phyloP scores from a whole-genome alignment of 2,113 vertebrate species.

The Periophthalmus modestus region DNA sequence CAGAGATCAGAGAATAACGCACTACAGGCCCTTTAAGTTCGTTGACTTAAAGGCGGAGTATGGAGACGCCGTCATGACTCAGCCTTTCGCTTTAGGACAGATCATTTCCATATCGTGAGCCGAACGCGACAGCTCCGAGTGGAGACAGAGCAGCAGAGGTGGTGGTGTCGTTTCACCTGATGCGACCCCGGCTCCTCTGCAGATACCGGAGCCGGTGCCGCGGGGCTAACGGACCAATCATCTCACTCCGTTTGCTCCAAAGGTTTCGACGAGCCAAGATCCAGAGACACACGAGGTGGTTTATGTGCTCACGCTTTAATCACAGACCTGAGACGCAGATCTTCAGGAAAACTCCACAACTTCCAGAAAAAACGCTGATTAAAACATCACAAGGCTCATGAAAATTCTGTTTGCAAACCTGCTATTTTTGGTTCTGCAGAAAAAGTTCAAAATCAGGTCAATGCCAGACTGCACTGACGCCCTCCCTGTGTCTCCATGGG shows the following conservation, averaged over 20 bases:
- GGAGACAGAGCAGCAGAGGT: slow-evolving; percentile 12
- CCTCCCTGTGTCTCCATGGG: too few relatives aligned
- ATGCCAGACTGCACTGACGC: too few relatives aligned
- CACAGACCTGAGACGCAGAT: too few relatives aligned
- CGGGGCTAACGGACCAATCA: slow-evolving; percentile 19
- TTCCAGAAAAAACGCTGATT: not conserved
- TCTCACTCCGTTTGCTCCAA: slow-evolving; percentile 13
- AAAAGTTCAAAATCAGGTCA: not conserved
- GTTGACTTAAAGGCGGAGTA: too few relatives aligned
- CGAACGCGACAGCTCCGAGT: slow-evolving; percentile 12
- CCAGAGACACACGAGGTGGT: slow-evolving; percentile 4
- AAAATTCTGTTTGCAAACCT: not conserved
- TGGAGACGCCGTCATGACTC: slow-evolving; percentile 6
- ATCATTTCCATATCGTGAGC: slow-evolving; percentile 15
- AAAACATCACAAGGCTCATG: not conserved
- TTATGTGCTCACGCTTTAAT: slow-evolving; percentile 3
- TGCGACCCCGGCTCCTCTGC: slow-evolving; percentile 3
- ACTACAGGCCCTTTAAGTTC: too few relatives aligned
- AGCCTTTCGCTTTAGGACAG: slow-evolving; percentile 12
- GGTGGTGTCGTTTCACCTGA: slow-evolving; percentile 23
- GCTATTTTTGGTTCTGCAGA: not conserved
- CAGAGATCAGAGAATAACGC: too few relatives aligned
- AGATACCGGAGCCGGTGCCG: slow-evolving; percentile 18
- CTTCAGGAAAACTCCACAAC: not conserved
- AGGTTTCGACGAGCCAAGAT: slow-evolving; percentile 11